Evolutionary conservation across 2,113 vertebrate species (phyloP).

Genomic region (Oplegnathus fasciatus): DNA sequence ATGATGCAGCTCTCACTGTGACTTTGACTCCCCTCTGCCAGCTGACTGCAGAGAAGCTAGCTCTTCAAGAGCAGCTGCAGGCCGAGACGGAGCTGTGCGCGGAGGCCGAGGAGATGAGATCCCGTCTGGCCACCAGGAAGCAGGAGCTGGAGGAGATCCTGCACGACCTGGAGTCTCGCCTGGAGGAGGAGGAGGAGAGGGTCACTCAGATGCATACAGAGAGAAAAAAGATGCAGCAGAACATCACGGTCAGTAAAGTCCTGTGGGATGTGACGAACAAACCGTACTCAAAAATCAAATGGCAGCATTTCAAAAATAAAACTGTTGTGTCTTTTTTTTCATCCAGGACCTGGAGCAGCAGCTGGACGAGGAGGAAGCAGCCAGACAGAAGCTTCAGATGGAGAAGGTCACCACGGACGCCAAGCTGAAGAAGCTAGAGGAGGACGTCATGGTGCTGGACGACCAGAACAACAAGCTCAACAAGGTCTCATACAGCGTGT

Average conservation of each 20-base stretch:
- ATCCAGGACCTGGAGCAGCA: conserved; percentile 95
- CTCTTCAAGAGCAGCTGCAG: conserved; percentile 97
- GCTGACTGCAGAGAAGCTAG: conserved; percentile 92
- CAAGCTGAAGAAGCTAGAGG: conserved; percentile 95
- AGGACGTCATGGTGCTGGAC: conserved; percentile 92
- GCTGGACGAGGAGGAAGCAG: conserved; percentile 95
- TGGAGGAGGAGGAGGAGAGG: conserved; percentile 96
- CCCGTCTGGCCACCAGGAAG: conserved; percentile 92
- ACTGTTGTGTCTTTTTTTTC: conserved; percentile 6
- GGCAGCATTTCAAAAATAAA: background rate
- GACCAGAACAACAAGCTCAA: conserved; percentile 93
- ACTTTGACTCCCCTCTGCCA: conserved; percentile 55
- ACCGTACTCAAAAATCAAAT: background rate
- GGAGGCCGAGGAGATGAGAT: conserved; percentile 95
- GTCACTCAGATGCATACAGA: conserved; percentile 89
- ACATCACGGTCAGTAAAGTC: conserved; percentile 88
- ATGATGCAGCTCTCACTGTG: background rate
- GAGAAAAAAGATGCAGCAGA: conserved; percentile 98
- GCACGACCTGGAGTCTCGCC: conserved; percentile 94
- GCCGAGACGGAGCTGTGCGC: conserved; percentile 96
- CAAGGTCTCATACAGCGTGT: conserved; percentile 85
- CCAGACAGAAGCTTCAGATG: conserved; percentile 95
- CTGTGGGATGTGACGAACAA: background rate
- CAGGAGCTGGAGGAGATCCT: conserved; percentile 98
- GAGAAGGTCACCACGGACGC: conserved; percentile 95